Evolutionary conservation across 2,797 vertebrate genomes (phyloP).

Genomic region (Geotrypetes seraphini): DNA sequence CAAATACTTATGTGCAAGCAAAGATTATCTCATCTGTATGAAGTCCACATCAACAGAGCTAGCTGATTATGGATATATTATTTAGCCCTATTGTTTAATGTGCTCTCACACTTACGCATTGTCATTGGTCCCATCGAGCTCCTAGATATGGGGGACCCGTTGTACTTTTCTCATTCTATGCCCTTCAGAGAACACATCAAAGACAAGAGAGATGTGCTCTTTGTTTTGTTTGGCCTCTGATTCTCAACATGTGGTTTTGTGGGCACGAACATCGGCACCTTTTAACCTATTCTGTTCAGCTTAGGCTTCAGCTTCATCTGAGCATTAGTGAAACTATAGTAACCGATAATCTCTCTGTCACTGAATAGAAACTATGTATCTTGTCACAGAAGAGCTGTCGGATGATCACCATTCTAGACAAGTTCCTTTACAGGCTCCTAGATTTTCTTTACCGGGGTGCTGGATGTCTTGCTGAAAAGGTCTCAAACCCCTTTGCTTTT

Average conservation of each 20-base stretch:
- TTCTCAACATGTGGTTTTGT: constrained; percentile 98
- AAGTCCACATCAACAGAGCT: no score
- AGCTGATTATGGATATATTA: rapidly evolving
- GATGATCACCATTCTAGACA: constrained; percentile 79
- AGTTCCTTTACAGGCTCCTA: constrained; percentile 84
- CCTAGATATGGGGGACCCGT: constrained; percentile 49
- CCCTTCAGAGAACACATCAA: constrained; percentile 74
- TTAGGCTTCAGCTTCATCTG: constrained; percentile 92
- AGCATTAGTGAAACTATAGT: constrained; percentile 99
- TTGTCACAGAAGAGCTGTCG: constrained; percentile 88
- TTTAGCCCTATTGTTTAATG: constrained; percentile 12
- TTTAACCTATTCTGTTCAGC: constrained; percentile 99
- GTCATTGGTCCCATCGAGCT: constrained; percentile 50
- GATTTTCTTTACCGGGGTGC: constrained; percentile 74
- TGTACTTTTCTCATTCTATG: constrained; percentile 65
- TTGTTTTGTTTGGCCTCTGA: constrained; percentile 85
- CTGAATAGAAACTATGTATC: constrained; percentile 99
- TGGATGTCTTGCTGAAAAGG: constrained; percentile 72
- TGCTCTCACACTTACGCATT: constrained; percentile 49
- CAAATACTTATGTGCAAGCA: rapidly evolving
- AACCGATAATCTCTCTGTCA: constrained; percentile 94
- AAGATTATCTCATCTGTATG: no score
- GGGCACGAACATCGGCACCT: constrained; percentile 93
- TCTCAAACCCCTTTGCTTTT: constrained; percentile 58
- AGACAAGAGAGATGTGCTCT: constrained; percentile 73